Conservation (phyloP, 2,797 vertebrate genomes). For the Anguilla anguilla region DNA sequence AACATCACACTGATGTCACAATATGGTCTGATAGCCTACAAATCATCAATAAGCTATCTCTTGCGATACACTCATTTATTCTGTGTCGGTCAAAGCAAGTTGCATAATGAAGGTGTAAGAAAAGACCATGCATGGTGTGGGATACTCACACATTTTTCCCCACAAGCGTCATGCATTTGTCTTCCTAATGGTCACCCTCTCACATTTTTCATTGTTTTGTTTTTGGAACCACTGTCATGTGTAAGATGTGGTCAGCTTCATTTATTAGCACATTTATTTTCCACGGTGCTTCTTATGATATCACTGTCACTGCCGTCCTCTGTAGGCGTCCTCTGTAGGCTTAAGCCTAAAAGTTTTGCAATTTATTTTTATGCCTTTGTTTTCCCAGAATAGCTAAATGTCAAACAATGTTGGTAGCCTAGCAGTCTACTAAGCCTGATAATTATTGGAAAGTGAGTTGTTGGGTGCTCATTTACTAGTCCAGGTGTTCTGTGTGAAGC, state of each 20-base stretch:
- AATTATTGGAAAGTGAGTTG: no score
- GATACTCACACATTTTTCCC: not conserved
- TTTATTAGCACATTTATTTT: not conserved
- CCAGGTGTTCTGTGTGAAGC: no score
- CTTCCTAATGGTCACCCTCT: conserved; percentile 17
- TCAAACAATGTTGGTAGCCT: not conserved
- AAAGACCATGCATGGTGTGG: not conserved
- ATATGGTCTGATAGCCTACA: no score
- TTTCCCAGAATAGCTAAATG: not conserved
- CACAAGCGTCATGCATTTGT: not conserved
- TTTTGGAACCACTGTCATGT: not conserved
- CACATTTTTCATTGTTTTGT: conserved; percentile 16
- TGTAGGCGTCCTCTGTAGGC: not conserved
- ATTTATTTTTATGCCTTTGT: not conserved
- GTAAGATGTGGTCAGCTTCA: not conserved
- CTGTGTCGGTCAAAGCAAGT: no score
- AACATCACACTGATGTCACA: no score
- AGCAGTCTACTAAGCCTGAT: no score
- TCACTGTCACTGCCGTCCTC: not conserved
- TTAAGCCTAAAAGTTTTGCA: not conserved
- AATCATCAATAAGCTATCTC: no score
- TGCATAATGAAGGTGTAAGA: not conserved
- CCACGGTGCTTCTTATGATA: not conserved
- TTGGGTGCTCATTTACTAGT: no score
- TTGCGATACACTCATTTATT: no score